Base-by-base conservation (phyloP, 1,140 invertebrate genomes). In the Choristoneura fumiferana region DNA sequence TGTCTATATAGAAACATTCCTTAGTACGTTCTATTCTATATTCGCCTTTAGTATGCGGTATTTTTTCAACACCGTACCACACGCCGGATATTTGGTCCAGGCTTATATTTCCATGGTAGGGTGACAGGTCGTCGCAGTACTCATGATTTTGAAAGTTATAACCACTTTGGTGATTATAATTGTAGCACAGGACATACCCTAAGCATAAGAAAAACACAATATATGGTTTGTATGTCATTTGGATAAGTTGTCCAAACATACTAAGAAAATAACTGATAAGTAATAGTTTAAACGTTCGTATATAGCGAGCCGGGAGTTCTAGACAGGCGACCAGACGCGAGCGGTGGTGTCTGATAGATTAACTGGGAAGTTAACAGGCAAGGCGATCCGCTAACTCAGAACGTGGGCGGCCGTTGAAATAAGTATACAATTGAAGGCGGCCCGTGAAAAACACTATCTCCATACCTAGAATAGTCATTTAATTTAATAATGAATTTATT, bases 31-130 rank as follows among this genome's bases (percentile, higher is more conserved):
- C 88, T 15, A 91, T 89, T 57, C 81, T 88, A 67, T 89, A 89
- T 71, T 84, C 90, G 67, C 87, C 91, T 78, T 77, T 89, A 53
- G 73, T 58, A 63, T 94, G 93, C 18, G 91, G 88, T 35, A 94
- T 91, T 63, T 93, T 92, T 81, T 94, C 93, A 9, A 93, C 92
- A 15, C 92, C 92, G 74, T 93, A 94, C 93, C 93, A 94, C 69
- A 93, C 89, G 4, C 93, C 93, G 78, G 92, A 91, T 63, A 94
- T 90, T 89, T 93, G 84, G 10, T 90, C 84, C 58, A 92, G 85
- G 73, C 91, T 88, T 58, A 92, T 83, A 22, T 87, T 77, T 29
- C 85, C 87, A 56, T 84, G 85, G 70, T 91, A 91, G 0, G 91
- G 91, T 60, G 91, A 91, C 12, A 92, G 74, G 66, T 92, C 90